These are phyloP conservation scores for Panthera uncia DNA, from an alignment of 2,113 vertebrate species.

Conservation along the genomic window DNA sequence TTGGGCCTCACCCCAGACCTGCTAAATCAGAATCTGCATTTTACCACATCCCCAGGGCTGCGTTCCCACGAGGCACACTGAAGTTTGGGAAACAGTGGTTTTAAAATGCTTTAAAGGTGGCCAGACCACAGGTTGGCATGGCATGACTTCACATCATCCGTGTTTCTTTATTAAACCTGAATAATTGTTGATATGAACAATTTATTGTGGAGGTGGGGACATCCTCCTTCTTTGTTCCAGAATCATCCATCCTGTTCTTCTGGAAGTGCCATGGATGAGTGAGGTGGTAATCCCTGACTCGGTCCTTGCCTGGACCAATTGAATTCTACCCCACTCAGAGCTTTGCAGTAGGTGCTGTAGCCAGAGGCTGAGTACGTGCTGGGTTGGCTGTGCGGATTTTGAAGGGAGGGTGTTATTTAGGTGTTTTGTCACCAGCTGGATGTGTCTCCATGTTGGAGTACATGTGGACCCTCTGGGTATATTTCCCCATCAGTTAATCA, in stretches of 20 bases:
- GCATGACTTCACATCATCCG: not conserved
- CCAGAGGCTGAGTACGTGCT: rapidly evolving
- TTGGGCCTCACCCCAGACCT: not conserved
- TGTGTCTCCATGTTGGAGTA: not conserved
- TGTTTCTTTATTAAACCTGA: not conserved
- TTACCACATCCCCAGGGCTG: not conserved
- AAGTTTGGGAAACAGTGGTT: not conserved
- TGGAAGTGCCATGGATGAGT: not conserved
- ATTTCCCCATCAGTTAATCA: not conserved
- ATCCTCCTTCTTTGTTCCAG: not conserved
- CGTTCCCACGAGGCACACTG: rapidly evolving
- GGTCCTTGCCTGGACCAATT: not conserved
- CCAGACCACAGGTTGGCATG: not conserved
- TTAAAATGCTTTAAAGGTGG: not conserved
- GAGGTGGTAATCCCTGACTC: too few species aligned
- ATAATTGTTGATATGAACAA: not conserved
- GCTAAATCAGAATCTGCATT: not conserved
- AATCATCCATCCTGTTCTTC: not conserved
- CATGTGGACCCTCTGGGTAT: not conserved
- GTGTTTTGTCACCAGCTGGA: not conserved
- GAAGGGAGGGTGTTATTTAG: not conserved
- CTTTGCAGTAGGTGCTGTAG: not conserved
- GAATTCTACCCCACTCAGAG: not conserved
- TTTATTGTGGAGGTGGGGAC: not conserved
- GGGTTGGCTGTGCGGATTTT: not conserved